Evolutionary conservation across 2,113 vertebrate species (phyloP).

Genomic region (Pituophis catenifer): DNA sequence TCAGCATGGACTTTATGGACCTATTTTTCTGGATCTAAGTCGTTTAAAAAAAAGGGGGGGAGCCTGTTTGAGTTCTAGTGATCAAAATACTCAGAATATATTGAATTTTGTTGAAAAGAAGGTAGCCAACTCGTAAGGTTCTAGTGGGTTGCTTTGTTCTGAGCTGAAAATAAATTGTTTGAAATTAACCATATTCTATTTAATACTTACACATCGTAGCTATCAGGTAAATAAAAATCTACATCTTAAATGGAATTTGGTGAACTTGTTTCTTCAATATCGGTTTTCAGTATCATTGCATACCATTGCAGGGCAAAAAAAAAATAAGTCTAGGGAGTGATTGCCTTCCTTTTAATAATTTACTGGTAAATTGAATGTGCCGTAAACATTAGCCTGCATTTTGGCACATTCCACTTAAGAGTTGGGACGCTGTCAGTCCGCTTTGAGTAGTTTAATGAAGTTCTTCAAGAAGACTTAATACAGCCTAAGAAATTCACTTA

Average conservation of each 20-base stretch:
- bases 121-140: neutral
- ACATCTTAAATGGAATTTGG: neutral
- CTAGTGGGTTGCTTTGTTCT: neutral
- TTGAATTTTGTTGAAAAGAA: neutral
- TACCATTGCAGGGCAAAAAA: neutral
- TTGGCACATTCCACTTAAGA: neutral
- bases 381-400: neutral
- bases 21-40: neutral
- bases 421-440: neutral
- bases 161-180: neutral
- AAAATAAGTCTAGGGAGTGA: neutral
- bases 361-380: neutral
- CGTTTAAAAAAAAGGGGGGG: neutral
- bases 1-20: neutral
- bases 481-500: conserved; percentile 2
- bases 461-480: neutral
- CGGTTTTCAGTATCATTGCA: neutral
- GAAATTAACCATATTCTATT: neutral
- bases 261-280: neutral
- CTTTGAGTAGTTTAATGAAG: neutral
- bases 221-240: neutral
- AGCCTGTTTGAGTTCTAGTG: neutral
- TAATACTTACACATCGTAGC: neutral
- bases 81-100: neutral
- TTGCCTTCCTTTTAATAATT: neutral